A percentile compares a stretch with the other conserved stretches of the same genome.
Evolutionary conservation across 2,797 vertebrate genomes (phyloP).

Genomic region (Hemibagrus guttatus): DNA sequence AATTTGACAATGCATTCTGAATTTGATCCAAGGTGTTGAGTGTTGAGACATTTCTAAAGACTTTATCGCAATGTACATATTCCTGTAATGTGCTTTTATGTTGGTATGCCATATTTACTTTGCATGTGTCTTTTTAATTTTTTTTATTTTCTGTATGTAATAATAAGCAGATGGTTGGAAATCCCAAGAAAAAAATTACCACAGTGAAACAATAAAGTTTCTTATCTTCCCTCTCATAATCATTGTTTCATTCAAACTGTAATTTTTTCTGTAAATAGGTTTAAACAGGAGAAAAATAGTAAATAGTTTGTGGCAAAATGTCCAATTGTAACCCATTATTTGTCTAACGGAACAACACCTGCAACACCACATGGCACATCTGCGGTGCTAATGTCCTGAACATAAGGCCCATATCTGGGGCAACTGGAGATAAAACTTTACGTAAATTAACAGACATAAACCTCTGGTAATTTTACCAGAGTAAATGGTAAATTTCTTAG

Average conservation of each 20-base stretch:
- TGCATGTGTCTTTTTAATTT: neutral
- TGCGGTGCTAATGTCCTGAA: neutral
- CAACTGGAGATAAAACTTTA: neutral
- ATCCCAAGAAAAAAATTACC: neutral
- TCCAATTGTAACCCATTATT: conserved; percentile 51
- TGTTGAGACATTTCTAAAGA: neutral
- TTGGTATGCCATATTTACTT: neutral
- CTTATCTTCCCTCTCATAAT: neutral
- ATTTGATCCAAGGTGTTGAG: conserved; percentile 9
- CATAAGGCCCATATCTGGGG: neutral
- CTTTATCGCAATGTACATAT: neutral
- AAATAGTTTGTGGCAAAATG: conserved; percentile 23
- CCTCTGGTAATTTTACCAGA: neutral
- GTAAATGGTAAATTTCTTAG: neutral
- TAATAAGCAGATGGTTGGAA: neutral
- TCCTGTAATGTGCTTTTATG: neutral
- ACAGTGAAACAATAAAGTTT: neutral
- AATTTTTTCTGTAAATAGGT: neutral
- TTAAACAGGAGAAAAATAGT: neutral
- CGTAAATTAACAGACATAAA: neutral
- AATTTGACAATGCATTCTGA: conserved; percentile 38
- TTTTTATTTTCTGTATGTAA: neutral
- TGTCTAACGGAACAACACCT: conserved; percentile 33
- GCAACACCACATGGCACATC: neutral
- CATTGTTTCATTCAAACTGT: neutral